Percentiles rank a stretch among this genome's conserved stretches.
phyloP scores from a whole-genome alignment of 1,140 invertebrate species.

The Drosophila sucinea region DNA sequence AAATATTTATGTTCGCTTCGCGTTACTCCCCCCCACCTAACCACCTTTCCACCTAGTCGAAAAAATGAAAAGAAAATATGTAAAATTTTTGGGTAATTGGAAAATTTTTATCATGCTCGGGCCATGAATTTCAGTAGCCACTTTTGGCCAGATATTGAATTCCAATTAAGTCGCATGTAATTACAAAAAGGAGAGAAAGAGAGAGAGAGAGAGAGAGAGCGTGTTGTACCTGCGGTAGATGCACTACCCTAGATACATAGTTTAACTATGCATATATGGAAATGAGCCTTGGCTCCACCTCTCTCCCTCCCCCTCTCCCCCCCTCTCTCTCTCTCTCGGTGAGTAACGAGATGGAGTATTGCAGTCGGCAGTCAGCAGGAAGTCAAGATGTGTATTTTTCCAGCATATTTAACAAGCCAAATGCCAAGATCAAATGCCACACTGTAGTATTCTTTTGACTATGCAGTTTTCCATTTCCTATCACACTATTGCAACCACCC shows the following conservation, averaged over 20 bases:
- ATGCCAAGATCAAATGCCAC: constrained; percentile 40
- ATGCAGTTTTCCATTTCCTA: constrained; percentile 43
- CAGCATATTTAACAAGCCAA: constrained; percentile 80
- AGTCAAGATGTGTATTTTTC: constrained; percentile 72
- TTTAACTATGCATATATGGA: not conserved
- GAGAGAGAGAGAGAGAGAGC: not conserved
- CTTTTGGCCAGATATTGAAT: constrained; percentile 60
- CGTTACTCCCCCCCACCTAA: constrained; percentile 22
- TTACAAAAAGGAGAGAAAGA: constrained; percentile 53
- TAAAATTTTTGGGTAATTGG: constrained; percentile 75
- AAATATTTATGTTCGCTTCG: constrained; percentile 70
- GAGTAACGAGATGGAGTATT: constrained; percentile 26
- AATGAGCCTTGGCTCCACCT: too few relatives aligned
- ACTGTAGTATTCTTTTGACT: constrained; percentile 17
- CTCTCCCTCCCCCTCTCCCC: not conserved
- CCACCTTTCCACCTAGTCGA: too few relatives aligned
- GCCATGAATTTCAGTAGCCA: not conserved
- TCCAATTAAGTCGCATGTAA: constrained; percentile 69
- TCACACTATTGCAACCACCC: not conserved
- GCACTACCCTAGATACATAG: not conserved
- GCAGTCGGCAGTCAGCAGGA: constrained; percentile 50
- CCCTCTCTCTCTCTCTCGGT: not conserved
- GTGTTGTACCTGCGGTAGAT: not conserved
- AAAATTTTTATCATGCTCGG: constrained; percentile 74
- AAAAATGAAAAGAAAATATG: constrained; percentile 51